Conservation (phyloP, 2,113 vertebrate genomes). For the Grammomys dolichurus region DNA sequence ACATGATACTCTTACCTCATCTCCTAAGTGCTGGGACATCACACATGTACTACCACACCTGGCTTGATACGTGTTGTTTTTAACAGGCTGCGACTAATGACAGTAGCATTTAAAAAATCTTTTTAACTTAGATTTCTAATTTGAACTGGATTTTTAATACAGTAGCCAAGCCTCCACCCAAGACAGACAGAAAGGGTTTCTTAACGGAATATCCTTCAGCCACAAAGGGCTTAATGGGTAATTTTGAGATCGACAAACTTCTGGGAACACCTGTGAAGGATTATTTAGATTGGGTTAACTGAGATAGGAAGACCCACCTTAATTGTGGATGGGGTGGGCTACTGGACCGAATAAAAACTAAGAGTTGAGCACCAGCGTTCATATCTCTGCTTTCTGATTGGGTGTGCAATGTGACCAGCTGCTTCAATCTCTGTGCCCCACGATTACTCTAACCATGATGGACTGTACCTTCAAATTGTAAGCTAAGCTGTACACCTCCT, state of each 20-base stretch:
- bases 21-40: not conserved
- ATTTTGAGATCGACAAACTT: not conserved
- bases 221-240: not conserved
- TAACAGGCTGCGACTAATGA: too few relatives aligned
- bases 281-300: not conserved
- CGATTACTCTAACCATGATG: too few relatives aligned
- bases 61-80: not conserved
- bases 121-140: not conserved
- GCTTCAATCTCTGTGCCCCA: not conserved
- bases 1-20: not conserved
- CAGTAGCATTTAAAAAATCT: not conserved
- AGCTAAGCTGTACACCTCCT: not conserved
- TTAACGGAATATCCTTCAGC: fast-evolving
- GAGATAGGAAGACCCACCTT: not conserved
- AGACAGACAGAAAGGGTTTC: not conserved
- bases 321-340: not conserved
- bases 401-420: not conserved
- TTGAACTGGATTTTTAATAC: not conserved
- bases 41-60: not conserved
- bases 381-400: not conserved
- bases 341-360: not conserved
- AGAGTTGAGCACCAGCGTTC: not conserved
- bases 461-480: not conserved
- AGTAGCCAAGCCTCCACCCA: not conserved
- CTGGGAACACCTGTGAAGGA: not conserved